Base-by-base conservation (phyloP, 2,797 vertebrate genomes). In the Gadopsis bispinosus region DNA sequence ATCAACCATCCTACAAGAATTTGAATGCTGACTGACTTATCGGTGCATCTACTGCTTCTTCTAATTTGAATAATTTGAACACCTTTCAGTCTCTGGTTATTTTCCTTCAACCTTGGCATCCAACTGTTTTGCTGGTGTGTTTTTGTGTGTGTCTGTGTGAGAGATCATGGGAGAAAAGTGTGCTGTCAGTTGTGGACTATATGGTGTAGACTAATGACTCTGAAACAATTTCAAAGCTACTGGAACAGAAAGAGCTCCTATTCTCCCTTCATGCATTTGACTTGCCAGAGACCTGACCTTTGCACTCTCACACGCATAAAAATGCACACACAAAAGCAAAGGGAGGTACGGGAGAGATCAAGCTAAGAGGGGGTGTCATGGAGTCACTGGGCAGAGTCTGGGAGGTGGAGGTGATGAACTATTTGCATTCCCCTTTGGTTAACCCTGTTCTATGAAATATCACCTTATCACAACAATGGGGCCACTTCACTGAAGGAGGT, bases 381-480 rank as follows among this genome's bases (percentile, higher is more conserved):
- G 73, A 83, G 78, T 86, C 69, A 66, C 64, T 83, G 77, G 67
- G 73, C 83, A 80, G 69, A 56, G 73, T 84, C 87, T 83, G 72
- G 75, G 87, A 84, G 76, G 80, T 88, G 84, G 85, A 93, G 85
- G 88, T 90, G 87, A 93, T 90, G 79, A 90, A 91, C 90, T 91
- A 59, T 92, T 93, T 89, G 79, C 85, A 31, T 92, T 92, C 87
- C 82, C 86, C 83, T 91, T 89, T 87, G 73, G 84, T 94, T 93
- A 94, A 94, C 91, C 92, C 85, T 63, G 71, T 37, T 33, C 85
- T 88, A 89, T 95, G 92, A 95, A 95, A 94, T 94, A 95, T 94
- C 93, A 94, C 94, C 94, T 93, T 90, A 91, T 94, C 91, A 79
- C 90, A 93, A 94, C 94, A 94, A 95, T 93, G 75, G 89, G 74